Percentiles rank a stretch among this genome's conserved stretches.
Conservation (phyloP, 2,888 invertebrate genomes). For the Alviniconcha strummeri region DNA sequence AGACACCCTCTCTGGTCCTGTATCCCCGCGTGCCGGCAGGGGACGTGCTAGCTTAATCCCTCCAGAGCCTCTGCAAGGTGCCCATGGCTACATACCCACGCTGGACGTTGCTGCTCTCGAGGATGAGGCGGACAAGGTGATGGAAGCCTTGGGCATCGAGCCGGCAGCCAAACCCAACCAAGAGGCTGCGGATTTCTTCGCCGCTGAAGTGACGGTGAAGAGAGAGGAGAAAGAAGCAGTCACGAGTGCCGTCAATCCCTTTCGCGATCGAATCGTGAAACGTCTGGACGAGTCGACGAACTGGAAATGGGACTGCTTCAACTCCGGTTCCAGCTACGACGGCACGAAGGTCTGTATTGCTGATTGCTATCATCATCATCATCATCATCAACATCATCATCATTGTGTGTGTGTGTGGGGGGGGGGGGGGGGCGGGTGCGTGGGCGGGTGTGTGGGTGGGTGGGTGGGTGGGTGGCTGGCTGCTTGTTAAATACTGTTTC, state of each 20-base stretch:
- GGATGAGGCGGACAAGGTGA: background rate
- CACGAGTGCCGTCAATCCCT: background rate
- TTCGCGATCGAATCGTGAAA: background rate
- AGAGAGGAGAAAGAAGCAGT: background rate
- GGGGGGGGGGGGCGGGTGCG: background rate
- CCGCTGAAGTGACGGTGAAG: slow-evolving; percentile 15
- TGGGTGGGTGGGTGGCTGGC: too few species aligned
- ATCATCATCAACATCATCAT: too few species aligned
- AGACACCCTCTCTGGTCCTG: too few species aligned
- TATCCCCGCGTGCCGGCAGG: background rate
- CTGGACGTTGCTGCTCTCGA: too few species aligned
- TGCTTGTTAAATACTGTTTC: too few species aligned
- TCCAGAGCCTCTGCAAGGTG: too few species aligned
- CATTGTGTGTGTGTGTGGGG: background rate
- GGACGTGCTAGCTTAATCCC: background rate
- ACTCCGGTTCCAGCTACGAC: slow-evolving; percentile 19
- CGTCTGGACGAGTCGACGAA: background rate
- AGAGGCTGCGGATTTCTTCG: background rate
- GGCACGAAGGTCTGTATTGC: slow-evolving; percentile 16
- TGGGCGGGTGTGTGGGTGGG: too few species aligned
- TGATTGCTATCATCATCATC: too few species aligned
- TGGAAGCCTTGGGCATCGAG: background rate
- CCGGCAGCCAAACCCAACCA: background rate
- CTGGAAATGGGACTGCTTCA: slow-evolving; percentile 10
- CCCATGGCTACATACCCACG: too few species aligned